Percentiles rank a stretch among this genome's conserved stretches.
Evolutionary conservation across 2,888 invertebrate genomes (phyloP).

Genomic region (Rotaria sp.): DNA sequence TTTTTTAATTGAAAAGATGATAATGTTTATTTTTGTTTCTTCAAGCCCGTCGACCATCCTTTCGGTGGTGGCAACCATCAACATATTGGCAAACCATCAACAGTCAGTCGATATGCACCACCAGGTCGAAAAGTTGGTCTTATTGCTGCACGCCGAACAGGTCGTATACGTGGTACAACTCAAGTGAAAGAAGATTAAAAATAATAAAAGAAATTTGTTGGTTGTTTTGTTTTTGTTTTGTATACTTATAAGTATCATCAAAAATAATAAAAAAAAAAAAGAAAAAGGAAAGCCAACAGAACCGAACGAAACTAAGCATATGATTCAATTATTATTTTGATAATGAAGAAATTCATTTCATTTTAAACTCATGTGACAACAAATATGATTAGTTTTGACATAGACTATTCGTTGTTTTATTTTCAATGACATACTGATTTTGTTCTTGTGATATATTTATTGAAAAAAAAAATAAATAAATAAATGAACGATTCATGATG

Average conservation of each 20-base stretch:
- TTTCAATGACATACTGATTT: no score
- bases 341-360: neutral
- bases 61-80: constrained; percentile 99
- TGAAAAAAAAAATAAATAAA: no score
- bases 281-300: neutral
- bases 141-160: constrained; percentile 98
- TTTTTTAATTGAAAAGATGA: neutral
- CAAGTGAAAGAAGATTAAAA: neutral
- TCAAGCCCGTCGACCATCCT: constrained; percentile 93
- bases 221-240: constrained; percentile 10
- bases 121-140: constrained; percentile 99
- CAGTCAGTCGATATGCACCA: constrained; percentile 93
- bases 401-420: no score
- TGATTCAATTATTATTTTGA: neutral
- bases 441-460: no score
- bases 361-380: no score
- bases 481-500: no score
- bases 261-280: neutral
- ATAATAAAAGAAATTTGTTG: neutral
- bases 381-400: no score
- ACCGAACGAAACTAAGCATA: neutral
- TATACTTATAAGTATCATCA: neutral
- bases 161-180: constrained; percentile 89
- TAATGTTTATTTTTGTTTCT: constrained; percentile 37
- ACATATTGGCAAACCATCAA: constrained; percentile 99